phyloP scores from a whole-genome alignment of 2,797 vertebrate species.

The Myioborus melanocephalus region DNA sequence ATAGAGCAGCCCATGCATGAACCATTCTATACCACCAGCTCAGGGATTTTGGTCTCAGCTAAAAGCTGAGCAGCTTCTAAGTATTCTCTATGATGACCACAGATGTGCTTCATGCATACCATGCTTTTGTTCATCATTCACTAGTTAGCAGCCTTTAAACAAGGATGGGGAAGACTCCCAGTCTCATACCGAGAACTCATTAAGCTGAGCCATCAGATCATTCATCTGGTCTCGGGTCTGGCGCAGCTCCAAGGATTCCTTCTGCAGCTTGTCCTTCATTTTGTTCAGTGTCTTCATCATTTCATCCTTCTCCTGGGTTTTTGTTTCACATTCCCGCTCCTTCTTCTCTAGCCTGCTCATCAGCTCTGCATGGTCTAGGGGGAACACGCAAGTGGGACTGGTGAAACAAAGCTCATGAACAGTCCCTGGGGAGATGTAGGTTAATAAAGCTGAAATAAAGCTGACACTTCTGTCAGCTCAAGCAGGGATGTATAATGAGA shows the following conservation, averaged over 20 bases:
- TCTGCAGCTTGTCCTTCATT: conserved; percentile 98
- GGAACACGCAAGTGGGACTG: background rate
- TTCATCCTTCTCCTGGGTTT: conserved; percentile 94
- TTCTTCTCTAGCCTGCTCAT: conserved; percentile 89
- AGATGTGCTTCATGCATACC: background rate
- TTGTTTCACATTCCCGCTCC: conserved; percentile 93
- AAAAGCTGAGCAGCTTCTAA: background rate
- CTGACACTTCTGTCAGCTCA: background rate
- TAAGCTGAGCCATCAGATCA: conserved; percentile 87
- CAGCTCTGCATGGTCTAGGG: conserved; percentile 85
- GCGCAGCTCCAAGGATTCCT: conserved; percentile 91
- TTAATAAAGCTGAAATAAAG: background rate
- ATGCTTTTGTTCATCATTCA: background rate
- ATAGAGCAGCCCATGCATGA: background rate
- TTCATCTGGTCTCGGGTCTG: conserved; percentile 89
- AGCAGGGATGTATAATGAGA: background rate
- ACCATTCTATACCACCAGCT: background rate
- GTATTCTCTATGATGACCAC: background rate
- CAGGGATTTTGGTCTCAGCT: background rate
- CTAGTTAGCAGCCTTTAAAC: conserved; percentile 5
- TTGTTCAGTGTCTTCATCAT: conserved; percentile 99
- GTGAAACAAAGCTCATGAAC: background rate
- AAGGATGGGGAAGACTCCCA: background rate
- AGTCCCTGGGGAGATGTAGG: background rate
- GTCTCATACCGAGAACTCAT: conserved; percentile 83